Percentiles rank a stretch among this genome's conserved stretches.
Conservation (phyloP, 2,797 vertebrate species). For the Cetoscarus ocellatus region DNA sequence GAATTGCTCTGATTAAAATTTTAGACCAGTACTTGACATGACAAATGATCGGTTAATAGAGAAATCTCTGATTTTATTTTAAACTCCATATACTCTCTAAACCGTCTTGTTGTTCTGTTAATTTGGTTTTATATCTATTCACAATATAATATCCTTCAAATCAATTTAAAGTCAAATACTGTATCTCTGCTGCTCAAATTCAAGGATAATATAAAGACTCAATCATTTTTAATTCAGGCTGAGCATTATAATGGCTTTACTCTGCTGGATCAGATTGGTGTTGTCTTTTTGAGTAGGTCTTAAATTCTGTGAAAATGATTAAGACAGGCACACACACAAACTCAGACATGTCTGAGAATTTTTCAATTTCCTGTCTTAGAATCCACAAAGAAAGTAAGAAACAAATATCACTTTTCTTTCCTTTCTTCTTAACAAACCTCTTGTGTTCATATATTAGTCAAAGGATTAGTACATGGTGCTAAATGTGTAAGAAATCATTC, state of each 20-base stretch:
- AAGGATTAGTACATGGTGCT: too few relatives aligned
- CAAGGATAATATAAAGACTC: not conserved
- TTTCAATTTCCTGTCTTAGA: not conserved
- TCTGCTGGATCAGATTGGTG: slow-evolving; percentile 18
- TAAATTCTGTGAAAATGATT: slow-evolving; percentile 21
- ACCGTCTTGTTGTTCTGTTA: too few relatives aligned
- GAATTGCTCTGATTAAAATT: not conserved
- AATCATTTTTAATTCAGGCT: slow-evolving; percentile 7
- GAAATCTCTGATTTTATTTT: not conserved
- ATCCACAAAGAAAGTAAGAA: not conserved
- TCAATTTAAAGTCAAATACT: too few relatives aligned
- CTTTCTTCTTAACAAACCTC: too few relatives aligned
- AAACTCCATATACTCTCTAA: not conserved
- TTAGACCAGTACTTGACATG: not conserved
- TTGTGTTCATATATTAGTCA: too few relatives aligned
- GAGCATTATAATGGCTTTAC: slow-evolving; percentile 11
- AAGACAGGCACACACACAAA: slow-evolving; percentile 4
- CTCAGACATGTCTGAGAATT: slow-evolving; percentile 1
- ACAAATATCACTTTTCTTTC: too few relatives aligned
- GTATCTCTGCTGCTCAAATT: too few relatives aligned
- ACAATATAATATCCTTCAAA: too few relatives aligned
- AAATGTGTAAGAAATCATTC: too few relatives aligned
- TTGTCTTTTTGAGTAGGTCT: slow-evolving; percentile 19
- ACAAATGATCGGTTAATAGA: not conserved
- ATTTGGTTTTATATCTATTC: too few relatives aligned